Evolutionary conservation across 92 coral and sea anemone species (phyloP).

Genomic region (Epizoanthus scotinus): DNA sequence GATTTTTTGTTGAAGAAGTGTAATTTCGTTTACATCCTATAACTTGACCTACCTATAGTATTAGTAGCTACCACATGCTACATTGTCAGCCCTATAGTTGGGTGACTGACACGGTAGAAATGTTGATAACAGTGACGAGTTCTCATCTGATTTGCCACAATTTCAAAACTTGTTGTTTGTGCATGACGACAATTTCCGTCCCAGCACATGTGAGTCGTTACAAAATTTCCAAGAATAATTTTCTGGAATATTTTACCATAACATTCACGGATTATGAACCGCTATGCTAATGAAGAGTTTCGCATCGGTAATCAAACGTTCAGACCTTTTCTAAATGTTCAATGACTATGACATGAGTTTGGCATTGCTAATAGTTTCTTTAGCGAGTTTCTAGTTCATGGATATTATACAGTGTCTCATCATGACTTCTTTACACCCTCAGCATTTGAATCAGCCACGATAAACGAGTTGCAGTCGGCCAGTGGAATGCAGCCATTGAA

Average conservation of each 20-base stretch:
- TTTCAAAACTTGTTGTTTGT: no score
- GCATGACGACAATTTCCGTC: not conserved
- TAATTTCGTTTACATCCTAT: no score
- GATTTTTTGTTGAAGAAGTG: no score
- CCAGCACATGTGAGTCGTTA: not conserved
- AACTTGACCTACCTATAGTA: no score
- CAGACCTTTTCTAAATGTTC: not conserved
- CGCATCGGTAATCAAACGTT: conserved; percentile 12
- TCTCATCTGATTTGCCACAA: not conserved
- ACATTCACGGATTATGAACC: not conserved
- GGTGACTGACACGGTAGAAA: no score
- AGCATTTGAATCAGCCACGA: conserved; percentile 5
- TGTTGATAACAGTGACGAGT: no score
- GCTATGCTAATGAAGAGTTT: not conserved
- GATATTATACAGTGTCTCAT: not conserved
- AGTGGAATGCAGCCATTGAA: conserved; percentile 70
- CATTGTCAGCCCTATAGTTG: no score
- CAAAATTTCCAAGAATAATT: not conserved
- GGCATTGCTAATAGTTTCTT: not conserved
- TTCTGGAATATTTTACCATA: not conserved
- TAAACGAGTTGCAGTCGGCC: not conserved
- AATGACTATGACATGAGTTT: not conserved
- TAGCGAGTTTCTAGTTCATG: not conserved
- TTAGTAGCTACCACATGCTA: no score
- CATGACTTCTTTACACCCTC: not conserved